A percentile compares a stretch with the other conserved stretches of the same genome.
Evolutionary conservation across 2,113 vertebrate genomes (phyloP).

Genomic region (Thunnus thynnus): DNA sequence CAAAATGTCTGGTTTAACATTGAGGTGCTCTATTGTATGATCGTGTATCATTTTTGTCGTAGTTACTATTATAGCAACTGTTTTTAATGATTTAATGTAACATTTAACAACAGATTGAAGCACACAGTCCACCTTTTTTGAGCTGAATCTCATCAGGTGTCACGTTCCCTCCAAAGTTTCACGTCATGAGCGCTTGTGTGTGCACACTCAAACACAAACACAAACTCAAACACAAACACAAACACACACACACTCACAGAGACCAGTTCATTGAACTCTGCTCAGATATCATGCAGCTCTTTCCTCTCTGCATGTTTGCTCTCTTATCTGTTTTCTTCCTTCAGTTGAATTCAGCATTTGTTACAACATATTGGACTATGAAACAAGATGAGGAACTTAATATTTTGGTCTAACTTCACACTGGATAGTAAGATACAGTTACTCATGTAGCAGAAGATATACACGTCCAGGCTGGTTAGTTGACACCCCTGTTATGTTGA

Average conservation of each 20-base stretch:
- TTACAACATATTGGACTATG: constrained; percentile 13
- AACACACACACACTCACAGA: neutral
- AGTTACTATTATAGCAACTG: constrained; percentile 1
- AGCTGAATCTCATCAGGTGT: constrained; percentile 20
- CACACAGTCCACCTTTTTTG: constrained; percentile 18
- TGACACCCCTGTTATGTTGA: constrained; percentile 38
- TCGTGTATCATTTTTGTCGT: constrained; percentile 13
- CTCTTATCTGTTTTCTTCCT: constrained; percentile 32
- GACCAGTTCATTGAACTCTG: constrained; percentile 58
- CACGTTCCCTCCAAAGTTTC: constrained; percentile 28
- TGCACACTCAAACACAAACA: neutral
- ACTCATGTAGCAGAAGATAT: constrained; percentile 52
- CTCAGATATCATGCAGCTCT: constrained; percentile 56
- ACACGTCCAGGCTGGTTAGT: constrained; percentile 17
- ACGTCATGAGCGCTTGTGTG: neutral
- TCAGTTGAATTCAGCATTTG: constrained; percentile 36
- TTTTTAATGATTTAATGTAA: constrained; percentile 1
- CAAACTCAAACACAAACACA: neutral
- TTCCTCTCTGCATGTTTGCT: constrained; percentile 25
- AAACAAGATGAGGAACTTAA: constrained; percentile 53
- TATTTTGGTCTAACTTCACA: constrained; percentile 57
- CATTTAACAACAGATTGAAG: constrained; percentile 36
- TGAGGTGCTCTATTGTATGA: constrained; percentile 52
- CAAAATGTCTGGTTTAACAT: constrained; percentile 20
- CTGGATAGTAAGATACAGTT: constrained; percentile 61